Percentiles rank a stretch among this genome's conserved stretches.
These are phyloP conservation scores for Dolichallabes microphthalmus DNA, from an alignment of 2,113 vertebrate species.

Conservation along the genomic window DNA sequence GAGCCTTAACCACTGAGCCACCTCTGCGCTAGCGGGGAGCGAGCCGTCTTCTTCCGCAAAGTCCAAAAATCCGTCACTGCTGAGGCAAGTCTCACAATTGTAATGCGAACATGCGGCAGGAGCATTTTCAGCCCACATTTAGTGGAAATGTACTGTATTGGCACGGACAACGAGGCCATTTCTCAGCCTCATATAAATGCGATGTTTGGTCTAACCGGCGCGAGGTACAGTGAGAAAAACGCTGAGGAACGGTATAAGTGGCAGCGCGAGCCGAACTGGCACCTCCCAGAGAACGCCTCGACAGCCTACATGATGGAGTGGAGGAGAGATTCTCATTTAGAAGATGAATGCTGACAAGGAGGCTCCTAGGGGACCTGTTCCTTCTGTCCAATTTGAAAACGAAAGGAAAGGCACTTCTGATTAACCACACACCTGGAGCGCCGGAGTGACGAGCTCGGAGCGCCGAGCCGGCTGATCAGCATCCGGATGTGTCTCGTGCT, in stretches of 20 bases:
- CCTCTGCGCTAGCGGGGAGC: not conserved
- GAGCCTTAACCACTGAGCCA: not conserved
- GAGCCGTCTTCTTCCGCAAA: not conserved
- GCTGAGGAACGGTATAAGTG: slow-evolving; percentile 49
- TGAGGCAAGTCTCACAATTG: not conserved
- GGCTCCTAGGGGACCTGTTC: slow-evolving; percentile 53
- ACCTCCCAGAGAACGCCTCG: slow-evolving; percentile 46
- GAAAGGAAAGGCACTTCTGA: slow-evolving; percentile 54
- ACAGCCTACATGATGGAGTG: slow-evolving; percentile 59
- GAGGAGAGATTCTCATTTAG: slow-evolving; percentile 59
- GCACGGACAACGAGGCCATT: slow-evolving; percentile 6
- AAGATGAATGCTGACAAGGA: slow-evolving; percentile 62
- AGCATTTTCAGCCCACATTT: slow-evolving; percentile 9
- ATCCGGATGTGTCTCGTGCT: slow-evolving; percentile 18
- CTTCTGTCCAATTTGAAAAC: slow-evolving; percentile 57
- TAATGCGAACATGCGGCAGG: not conserved
- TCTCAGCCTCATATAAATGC: slow-evolving; percentile 21
- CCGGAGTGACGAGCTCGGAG: slow-evolving; percentile 43
- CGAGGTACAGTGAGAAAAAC: slow-evolving; percentile 41
- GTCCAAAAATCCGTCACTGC: not conserved
- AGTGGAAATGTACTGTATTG: slow-evolving; percentile 12
- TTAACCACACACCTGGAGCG: slow-evolving; percentile 57
- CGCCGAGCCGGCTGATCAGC: slow-evolving; percentile 35
- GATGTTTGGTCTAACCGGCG: slow-evolving; percentile 33
- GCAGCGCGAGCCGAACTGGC: slow-evolving; percentile 47